These are phyloP conservation scores for Psittacara wagleri DNA, from an alignment of 2,113 vertebrate genomes.

Conservation along the genomic window DNA sequence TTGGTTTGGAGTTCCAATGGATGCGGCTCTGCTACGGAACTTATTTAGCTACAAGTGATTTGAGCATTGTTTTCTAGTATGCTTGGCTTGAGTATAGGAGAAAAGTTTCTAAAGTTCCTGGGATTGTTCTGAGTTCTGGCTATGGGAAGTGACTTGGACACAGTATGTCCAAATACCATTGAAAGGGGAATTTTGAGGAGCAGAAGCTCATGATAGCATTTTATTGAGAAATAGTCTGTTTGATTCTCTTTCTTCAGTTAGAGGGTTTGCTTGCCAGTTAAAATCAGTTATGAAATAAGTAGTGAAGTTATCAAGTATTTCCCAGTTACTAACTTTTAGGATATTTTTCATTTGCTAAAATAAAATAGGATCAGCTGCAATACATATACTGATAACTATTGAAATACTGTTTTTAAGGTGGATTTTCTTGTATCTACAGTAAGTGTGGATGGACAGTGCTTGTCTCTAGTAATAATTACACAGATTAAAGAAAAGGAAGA, in stretches of 20 bases:
- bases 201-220: neutral
- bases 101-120: neutral
- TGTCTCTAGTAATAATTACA: neutral
- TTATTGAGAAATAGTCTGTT: neutral
- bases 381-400: neutral
- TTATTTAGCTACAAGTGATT: neutral
- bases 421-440: neutral
- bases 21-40: neutral
- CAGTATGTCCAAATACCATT: neutral
- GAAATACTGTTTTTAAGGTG: neutral
- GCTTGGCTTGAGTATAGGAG: neutral
- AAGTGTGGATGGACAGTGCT: neutral
- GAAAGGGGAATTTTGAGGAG: neutral
- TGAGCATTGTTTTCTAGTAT: rapidly evolving
- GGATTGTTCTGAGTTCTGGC: neutral
- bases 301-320: neutral
- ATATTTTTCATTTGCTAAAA: neutral
- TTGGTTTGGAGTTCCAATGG: neutral
- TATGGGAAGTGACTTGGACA: neutral
- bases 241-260: neutral
- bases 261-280: neutral
- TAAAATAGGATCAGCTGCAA: neutral
- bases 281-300: neutral
- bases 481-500: neutral
- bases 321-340: neutral